A percentile compares a stretch with the other conserved stretches of the same genome.
phyloP scores from a whole-genome alignment of 92 coral and sea anemone species.

The Nematostella vectensis region DNA sequence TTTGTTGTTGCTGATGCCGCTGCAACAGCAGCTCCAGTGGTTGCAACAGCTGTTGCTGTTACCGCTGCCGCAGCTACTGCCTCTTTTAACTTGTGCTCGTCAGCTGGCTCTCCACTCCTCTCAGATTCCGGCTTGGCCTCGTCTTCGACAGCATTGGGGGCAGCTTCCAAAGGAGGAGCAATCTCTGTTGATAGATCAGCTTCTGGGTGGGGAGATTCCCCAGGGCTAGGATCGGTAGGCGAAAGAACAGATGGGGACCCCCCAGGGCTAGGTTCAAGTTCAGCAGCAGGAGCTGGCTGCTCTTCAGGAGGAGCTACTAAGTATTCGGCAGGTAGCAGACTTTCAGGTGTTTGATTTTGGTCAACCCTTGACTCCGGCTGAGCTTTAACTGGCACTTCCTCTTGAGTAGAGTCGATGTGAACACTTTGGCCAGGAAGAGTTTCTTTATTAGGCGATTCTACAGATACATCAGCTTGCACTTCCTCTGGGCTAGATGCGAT shows the following conservation, averaged over 20 bases:
- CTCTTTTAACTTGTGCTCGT: slow-evolving; percentile 1
- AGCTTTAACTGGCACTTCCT: too few relatives aligned
- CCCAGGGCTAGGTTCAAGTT: slow-evolving; percentile 4
- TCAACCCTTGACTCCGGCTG: too few relatives aligned
- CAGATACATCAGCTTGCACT: too few relatives aligned
- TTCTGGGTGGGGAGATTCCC: neutral
- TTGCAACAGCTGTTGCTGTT: neutral
- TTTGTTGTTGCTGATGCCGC: slow-evolving; percentile 1
- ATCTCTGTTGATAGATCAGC: slow-evolving; percentile 6
- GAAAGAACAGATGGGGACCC: neutral
- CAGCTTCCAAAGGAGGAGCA: slow-evolving; percentile 3
- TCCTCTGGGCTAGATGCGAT: too few relatives aligned
- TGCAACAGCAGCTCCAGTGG: neutral
- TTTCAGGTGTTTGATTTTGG: too few relatives aligned
- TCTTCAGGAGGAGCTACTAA: slow-evolving; percentile 1
- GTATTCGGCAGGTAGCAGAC: too few relatives aligned
- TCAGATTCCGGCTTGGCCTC: neutral
- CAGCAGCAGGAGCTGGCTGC: slow-evolving; percentile 8
- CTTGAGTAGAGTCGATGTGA: too few relatives aligned
- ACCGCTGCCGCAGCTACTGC: neutral
- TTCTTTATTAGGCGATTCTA: too few relatives aligned
- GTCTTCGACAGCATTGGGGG: neutral
- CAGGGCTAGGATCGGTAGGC: slow-evolving; percentile 1
- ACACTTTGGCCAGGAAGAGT: too few relatives aligned
- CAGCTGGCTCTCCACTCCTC: neutral